Evolutionary conservation across 1,140 invertebrate species (phyloP).

Genomic region (Philotrypesis tridentata): DNA sequence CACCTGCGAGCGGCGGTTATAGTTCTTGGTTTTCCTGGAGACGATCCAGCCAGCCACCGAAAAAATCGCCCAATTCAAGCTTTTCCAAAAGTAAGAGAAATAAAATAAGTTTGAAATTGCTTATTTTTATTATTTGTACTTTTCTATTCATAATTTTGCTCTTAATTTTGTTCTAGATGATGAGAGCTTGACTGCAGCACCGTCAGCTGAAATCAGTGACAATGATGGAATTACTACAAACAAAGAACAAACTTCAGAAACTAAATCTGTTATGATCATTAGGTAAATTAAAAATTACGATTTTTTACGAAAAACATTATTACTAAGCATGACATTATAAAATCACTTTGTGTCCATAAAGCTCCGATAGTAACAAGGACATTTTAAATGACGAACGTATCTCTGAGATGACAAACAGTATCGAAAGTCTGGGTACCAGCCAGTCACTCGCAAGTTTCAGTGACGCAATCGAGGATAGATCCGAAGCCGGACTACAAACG

Average conservation of each 20-base stretch:
- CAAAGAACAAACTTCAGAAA: conserved; percentile 15
- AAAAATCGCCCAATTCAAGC: conserved; percentile 57
- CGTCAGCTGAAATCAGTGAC: conserved; percentile 52
- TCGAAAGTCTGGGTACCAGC: conserved; percentile 55
- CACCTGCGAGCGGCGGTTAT: conserved; percentile 59
- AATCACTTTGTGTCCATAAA: conserved; percentile 37
- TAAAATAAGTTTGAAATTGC: neutral
- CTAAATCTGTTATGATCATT: conserved; percentile 5
- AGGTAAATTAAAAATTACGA: neutral
- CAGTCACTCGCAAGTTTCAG: conserved; percentile 51
- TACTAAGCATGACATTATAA: neutral
- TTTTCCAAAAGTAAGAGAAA: conserved; percentile 38
- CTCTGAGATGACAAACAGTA: conserved; percentile 56
- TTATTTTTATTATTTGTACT: neutral
- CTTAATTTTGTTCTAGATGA: conserved; percentile 43
- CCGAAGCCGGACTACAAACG: neutral
- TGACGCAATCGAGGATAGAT: conserved; percentile 56
- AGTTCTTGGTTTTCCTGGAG: conserved; percentile 79
- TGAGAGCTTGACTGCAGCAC: conserved; percentile 31
- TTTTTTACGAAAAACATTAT: no score
- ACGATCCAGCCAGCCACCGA: conserved; percentile 66
- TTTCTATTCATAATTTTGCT: conserved; percentile 9
- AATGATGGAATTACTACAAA: neutral
- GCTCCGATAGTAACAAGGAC: conserved; percentile 57
- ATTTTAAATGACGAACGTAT: conserved; percentile 52